These are phyloP conservation scores for Suricata suricatta DNA, from an alignment of 2,113 vertebrate species.

Conservation along the genomic window DNA sequence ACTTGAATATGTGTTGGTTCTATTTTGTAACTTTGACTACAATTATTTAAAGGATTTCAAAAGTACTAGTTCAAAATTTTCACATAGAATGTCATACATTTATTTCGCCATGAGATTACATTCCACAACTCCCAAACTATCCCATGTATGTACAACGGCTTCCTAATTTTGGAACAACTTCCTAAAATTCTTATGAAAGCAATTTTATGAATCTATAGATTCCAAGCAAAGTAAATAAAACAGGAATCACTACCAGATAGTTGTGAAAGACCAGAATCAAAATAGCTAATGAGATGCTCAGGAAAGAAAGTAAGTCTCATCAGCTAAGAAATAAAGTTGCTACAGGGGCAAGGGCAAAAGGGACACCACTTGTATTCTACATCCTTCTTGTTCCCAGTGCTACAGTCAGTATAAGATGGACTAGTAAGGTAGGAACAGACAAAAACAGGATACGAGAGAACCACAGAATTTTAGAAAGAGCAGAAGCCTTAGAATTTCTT, in stretches of 20 bases:
- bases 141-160: not conserved
- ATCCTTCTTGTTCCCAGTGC: not conserved
- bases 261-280: not conserved
- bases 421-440: not conserved
- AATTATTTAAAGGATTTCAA: not conserved
- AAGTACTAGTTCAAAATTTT: not conserved
- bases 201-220: not conserved
- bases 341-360: not conserved
- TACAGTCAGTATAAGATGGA: not conserved
- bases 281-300: not conserved
- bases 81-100: not conserved
- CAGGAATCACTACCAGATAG: not conserved
- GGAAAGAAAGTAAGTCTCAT: not conserved
- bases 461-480: not conserved
- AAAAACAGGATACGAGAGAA: not conserved
- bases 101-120: not conserved
- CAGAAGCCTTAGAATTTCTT: not conserved
- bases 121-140: not conserved
- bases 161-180: not conserved
- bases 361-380: fast-evolving
- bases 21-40: not conserved
- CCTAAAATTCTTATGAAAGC: not conserved
- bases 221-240: not conserved
- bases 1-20: not conserved
- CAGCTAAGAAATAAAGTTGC: not conserved